Conservation (phyloP, 2,888 invertebrate genomes). For the Drosophila acutilabella region DNA sequence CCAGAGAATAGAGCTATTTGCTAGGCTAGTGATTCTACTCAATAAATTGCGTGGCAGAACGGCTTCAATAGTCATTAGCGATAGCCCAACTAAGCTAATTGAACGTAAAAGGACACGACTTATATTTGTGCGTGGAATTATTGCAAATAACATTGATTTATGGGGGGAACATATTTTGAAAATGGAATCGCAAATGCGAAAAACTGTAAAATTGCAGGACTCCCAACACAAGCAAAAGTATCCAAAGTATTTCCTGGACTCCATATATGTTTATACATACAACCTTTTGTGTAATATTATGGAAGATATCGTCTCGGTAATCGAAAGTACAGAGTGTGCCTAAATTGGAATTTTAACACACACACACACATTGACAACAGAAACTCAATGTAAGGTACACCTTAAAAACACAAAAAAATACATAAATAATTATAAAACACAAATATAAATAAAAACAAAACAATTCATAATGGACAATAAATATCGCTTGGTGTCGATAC, state of each 20-base stretch:
- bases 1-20: slow-evolving; percentile 29
- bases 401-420: background rate
- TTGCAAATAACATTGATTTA: slow-evolving; percentile 62
- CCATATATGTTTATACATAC: slow-evolving; percentile 72
- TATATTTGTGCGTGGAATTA: slow-evolving; percentile 71
- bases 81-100: slow-evolving; percentile 29
- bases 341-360: slow-evolving; percentile 25
- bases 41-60: slow-evolving; percentile 21
- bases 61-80: background rate
- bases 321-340: slow-evolving; percentile 65
- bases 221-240: slow-evolving; percentile 7
- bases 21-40: slow-evolving; percentile 36
- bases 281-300: slow-evolving; percentile 62
- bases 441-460: background rate
- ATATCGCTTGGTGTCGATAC: slow-evolving; percentile 12
- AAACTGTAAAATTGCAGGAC: background rate
- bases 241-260: slow-evolving; percentile 60
- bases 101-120: slow-evolving; percentile 47
- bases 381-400: background rate
- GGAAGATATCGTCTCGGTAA: slow-evolving; percentile 77
- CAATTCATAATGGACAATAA: background rate
- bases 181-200: slow-evolving; percentile 44
- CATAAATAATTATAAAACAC: background rate
- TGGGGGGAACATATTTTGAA: slow-evolving; percentile 61
- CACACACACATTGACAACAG: background rate